Evolutionary conservation across 2,888 invertebrate genomes (phyloP), one percentile per base, ranked within the genome.

Genomic region (Eristalis intricaria): DNA sequence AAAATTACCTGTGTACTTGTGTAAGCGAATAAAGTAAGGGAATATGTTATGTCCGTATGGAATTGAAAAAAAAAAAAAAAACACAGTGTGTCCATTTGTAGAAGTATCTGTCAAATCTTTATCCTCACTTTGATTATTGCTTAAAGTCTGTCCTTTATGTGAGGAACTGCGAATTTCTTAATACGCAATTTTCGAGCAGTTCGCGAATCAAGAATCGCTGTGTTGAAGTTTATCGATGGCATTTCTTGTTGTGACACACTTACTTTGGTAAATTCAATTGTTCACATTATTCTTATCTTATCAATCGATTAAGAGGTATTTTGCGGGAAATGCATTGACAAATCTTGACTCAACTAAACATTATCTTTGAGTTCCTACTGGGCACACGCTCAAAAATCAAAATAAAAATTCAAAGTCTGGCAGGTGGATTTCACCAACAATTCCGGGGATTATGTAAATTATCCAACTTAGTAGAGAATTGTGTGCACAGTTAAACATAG

Each of bases 201-300:
- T 8, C 7, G 19, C 5, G 19, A 19, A 8, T 8, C 50, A 35
- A 26, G 26, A 26, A 22, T 22, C 19, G 32, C 11, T 13, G 19
- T n/a, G 26, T 2, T 43, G 40, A 13, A 65, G 56, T 58, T 38
- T 38, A 13, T 56, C 13, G 11, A 19, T 74, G 58, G 10, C 26
- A 58, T 38, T 58, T 64, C 38, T 32, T 68, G 5, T 23, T 10
- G 29, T 26, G 40, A 26, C 10, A 43, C 38, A 13, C 40, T 19
- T 65, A 13, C 38, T 65, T 43, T 29, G 61, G 26, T 61, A n/a
- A 61, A 68, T 19, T n/a, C 4, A 38, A 29, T 10, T 60, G 60
- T 60, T 40, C 65, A 60, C 60, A 76, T 35, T 38, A 19, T 0
- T 4, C 19, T 23, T 66, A 76, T 68, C 68, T 76, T 60, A 76